Evolutionary conservation across 2,797 vertebrate species (phyloP), one percentile per base, ranked within the genome.

Genomic region (Poeciliopsis gracilis): DNA sequence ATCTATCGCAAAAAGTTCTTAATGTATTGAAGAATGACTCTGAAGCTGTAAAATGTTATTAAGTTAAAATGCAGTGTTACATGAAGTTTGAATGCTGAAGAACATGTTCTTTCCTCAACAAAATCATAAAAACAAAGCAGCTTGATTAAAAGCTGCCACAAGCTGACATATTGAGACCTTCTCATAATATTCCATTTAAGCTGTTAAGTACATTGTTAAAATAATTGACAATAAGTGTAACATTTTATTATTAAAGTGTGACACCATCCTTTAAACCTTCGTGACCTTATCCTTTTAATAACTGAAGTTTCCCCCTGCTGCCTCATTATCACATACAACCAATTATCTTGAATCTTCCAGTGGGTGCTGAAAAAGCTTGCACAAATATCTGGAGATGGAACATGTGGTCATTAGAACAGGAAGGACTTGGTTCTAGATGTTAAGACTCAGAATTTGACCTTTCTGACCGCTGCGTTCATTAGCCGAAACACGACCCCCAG

Each of bases 351-450:
- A 53, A 25, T 23, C 36, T 46, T 9, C 38, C 28, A 77, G 33
- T 66, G 73, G 55, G 30, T 36, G 73, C 73, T 80, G 67, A 77
- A 79, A 88, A 88, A 84, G 61, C 77, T 66, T 41, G 23, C 55
- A 78, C 77, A 83, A 76, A 78, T 30, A 71, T 45, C 85, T 82
- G 81, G 76, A 41, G 76, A 77, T 61, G 77, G 72, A 33, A 78
- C 69, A 51, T 51, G 72, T 6, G 72, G 82, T 72, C 82, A 85
- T 86, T 90, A 86, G 81, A 88, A 88, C 81, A 90, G 83, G 86
- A 89, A 88, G 78, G 55, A 55, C 67, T 83, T 84, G 77, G 78
- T 77, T 86, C 72, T 82, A 63, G 84, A 78, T 74, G 71, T 49
- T 53, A 49, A 53, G 69, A 4, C 82, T 18, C 76, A 77, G 59